Evolutionary conservation across 2,113 vertebrate genomes (phyloP), one percentile per base, ranked within the genome.

Genomic region (Bufo bufo): DNA sequence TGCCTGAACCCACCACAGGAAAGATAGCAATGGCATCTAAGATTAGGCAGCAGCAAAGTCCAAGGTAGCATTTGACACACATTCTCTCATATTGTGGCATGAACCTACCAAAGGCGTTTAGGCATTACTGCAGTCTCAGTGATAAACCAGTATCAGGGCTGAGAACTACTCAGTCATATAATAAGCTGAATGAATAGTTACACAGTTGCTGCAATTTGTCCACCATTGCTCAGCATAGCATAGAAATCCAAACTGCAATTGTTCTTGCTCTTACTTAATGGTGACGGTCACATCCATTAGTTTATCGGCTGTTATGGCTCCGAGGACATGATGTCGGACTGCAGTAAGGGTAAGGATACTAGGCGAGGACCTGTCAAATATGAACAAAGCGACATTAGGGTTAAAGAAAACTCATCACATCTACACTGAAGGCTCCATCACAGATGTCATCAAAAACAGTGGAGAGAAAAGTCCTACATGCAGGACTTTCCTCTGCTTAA

Each of bases 321-420:
- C 98, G 0, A 97, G 97, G 94, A 99, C 97, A 83, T 97, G 98
- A 92, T 99, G 98, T 23, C 98, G 96, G 86, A 99, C 95, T 12
- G 98, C 98, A 52, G 98, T 99, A 86, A 99, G 94, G 0, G 97
- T 99, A 93, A 99, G 94, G 89, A 99, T 98, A 33, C 96, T 98
- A 50, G 98, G 98, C 54, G 97, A 96, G 5, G 97, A 98, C 86
- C 98, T 99, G 92, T 82, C 90, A 91, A 90, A 79, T 81, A 92
- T 69, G 91, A 74, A 91, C 33, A 83, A n/a, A 58, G 23, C 1
- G 9, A 82, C 2, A 50, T 82, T 7, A 49, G 8, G 33, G 54
- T 79, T 56, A 33, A 33, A 33, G 33, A 33, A 33, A 33, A 33
- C 33, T 33, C 1, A 33, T 33, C 33, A 33, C 33, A 33, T 33